phyloP scores from a whole-genome alignment of 2,797 vertebrate species.

The Choloepus didactylus region DNA sequence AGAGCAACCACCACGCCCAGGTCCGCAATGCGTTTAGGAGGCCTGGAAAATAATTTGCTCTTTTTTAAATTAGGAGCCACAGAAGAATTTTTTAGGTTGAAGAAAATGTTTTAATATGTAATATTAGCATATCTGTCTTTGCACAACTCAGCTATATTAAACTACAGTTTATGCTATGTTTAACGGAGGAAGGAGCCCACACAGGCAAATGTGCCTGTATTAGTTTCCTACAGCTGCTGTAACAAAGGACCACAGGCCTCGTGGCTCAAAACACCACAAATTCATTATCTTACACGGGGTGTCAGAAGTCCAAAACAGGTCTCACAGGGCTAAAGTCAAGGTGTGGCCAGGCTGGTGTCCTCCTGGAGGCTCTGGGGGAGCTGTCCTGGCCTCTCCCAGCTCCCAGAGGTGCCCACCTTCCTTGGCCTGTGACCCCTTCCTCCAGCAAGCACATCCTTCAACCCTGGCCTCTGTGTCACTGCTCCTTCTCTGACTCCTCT shows the following conservation, averaged over 20 bases:
- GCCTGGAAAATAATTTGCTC: conserved; percentile 24
- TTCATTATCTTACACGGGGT: neutral
- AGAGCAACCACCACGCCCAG: neutral
- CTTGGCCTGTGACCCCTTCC: neutral
- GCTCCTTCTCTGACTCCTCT: neutral
- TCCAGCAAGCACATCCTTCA: neutral
- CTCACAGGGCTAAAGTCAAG: neutral
- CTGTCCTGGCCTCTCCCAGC: neutral
- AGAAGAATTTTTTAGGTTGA: neutral
- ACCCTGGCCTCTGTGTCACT: neutral
- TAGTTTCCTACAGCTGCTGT: neutral
- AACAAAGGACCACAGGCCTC: neutral
- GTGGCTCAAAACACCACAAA: neutral
- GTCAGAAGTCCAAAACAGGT: neutral
- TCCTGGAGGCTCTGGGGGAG: neutral
- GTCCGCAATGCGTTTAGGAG: neutral
- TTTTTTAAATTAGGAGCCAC: conserved; percentile 48
- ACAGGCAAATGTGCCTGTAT: neutral
- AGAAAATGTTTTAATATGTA: neutral
- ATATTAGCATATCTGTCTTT: conserved; percentile 17
- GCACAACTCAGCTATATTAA: neutral
- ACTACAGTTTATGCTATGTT: conserved; percentile 7
- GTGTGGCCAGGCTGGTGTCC: neutral
- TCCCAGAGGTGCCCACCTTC: neutral
- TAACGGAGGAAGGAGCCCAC: neutral